Percentiles rank a stretch among this genome's conserved stretches.
Conservation (phyloP, 2,888 invertebrate species). For the Melieria picta region DNA sequence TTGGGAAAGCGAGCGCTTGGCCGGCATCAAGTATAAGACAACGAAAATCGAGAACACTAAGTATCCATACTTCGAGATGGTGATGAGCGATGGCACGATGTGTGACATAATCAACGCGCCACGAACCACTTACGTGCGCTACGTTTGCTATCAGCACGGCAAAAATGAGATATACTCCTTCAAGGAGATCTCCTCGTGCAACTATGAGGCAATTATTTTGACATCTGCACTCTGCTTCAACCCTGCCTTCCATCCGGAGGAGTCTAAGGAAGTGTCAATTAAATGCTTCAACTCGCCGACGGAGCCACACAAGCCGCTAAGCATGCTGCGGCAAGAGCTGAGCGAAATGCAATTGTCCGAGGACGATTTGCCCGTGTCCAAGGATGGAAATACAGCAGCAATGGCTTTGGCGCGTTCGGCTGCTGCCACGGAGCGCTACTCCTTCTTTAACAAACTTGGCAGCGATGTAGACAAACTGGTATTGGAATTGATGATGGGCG, state of each 20-base stretch:
- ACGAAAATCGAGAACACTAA: constrained; percentile 89
- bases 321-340: constrained; percentile 76
- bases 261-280: constrained; percentile 80
- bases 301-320: constrained; percentile 78
- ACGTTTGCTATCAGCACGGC: constrained; percentile 89
- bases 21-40: constrained; percentile 70
- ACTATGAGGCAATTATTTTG: constrained; percentile 91
- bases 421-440: constrained; percentile 47
- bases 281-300: constrained; percentile 76
- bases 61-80: constrained; percentile 88
- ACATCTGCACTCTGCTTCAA: constrained; percentile 89
- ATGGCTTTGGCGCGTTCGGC: constrained; percentile 60
- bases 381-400: constrained; percentile 58
- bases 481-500: constrained; percentile 51
- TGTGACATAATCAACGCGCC: constrained; percentile 92
- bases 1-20: constrained; percentile 67
- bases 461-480: constrained; percentile 65
- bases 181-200: constrained; percentile 93
- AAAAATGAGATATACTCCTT: constrained; percentile 92
- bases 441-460: constrained; percentile 48
- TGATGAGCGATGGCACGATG: constrained; percentile 87
- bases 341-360: constrained; percentile 74
- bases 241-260: constrained; percentile 85
- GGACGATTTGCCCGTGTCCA: constrained; percentile 64
- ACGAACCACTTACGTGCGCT: constrained; percentile 81